Evolutionary conservation across 2,113 vertebrate genomes (phyloP), one percentile per base, ranked within the genome.

Genomic region (Amphilophus citrinellus): DNA sequence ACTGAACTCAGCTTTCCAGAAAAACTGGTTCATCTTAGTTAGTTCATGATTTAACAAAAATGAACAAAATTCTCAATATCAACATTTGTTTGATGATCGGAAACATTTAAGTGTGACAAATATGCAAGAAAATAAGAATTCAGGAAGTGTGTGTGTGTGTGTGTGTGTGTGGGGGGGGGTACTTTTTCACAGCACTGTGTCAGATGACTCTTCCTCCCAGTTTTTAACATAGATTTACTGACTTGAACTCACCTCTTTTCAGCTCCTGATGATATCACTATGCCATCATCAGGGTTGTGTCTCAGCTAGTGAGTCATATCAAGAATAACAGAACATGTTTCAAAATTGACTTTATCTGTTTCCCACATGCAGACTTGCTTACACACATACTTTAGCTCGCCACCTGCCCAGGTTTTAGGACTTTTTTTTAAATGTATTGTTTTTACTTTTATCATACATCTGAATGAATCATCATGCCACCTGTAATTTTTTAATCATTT

Each of bases 231-330:
- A 47, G 14, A 30, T 15, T 57, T 58, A 62, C 24, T 65, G 50
- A 78, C 22, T 63, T 9, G n/a, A 24, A 44, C 30, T 84, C 37
- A 44, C 30, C 27, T 61, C 18, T 18, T 77, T 58, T 22, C 59
- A 59, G 50, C 57, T 62, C 30, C 10, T 13, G 17, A 47, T 77
- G 71, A 58, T 18, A 27, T 81, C 61, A 50, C 42, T 10, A 7
- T 76, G 11, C 2, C 56, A 76, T 37, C 42, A 76, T 82, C 73
- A 39, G 20, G 57, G 62, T 57, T 66, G 37, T 50, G 32, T 73
- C 22, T 79, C 32, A 24, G 11, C 59, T 63, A 79, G 77, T 81
- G 61, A 86, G 42, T 15, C 56, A 76, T 27, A 65, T 50, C 56
- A 62, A 37, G 66, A 13, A 61, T 27, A 15, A 53, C 15, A 57